Evolutionary conservation across 2,113 vertebrate genomes (phyloP).

Genomic region (Entomyzon cyanotis): DNA sequence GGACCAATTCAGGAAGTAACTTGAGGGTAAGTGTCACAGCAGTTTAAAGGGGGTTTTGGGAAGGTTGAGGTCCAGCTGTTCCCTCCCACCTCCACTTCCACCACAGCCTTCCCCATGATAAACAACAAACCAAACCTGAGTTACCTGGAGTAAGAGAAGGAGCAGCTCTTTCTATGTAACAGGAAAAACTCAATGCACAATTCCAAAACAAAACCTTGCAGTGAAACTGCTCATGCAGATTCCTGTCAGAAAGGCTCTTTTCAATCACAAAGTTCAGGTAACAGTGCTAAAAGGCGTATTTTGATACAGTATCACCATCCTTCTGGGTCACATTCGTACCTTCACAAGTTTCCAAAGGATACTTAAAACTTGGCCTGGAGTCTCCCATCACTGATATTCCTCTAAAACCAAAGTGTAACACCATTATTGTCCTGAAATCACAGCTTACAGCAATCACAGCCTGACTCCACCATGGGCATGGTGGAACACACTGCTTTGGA

Average conservation of each 20-base stretch:
- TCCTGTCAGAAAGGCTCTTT: background rate
- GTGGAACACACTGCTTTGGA: background rate
- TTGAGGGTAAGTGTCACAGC: background rate
- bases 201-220: background rate
- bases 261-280: background rate
- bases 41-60: background rate
- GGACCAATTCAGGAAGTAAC: background rate
- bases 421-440: background rate
- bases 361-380: background rate
- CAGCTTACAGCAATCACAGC: background rate
- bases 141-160: background rate
- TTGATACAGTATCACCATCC: background rate
- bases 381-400: background rate
- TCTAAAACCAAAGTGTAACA: background rate
- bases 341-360: background rate
- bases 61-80: background rate
- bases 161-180: background rate
- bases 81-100: background rate
- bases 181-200: background rate
- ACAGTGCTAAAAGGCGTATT: background rate
- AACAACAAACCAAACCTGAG: fast-evolving
- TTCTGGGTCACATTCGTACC: background rate
- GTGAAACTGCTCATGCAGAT: background rate
- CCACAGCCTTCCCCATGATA: fast-evolving
- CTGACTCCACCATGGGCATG: fast-evolving